phyloP scores from a whole-genome alignment of 2,888 invertebrate species.

The Drosophila tripunctata region DNA sequence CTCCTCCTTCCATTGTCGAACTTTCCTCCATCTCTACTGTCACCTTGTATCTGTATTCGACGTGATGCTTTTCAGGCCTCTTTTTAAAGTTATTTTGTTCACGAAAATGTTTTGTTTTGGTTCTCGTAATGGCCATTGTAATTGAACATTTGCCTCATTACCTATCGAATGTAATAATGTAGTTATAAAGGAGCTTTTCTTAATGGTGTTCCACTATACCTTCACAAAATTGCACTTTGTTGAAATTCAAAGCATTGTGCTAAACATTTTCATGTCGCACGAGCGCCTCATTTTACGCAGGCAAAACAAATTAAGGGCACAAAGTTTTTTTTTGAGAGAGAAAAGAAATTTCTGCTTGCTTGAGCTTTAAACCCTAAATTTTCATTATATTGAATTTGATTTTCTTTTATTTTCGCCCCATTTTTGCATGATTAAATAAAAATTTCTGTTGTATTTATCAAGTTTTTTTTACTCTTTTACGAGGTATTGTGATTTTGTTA shows the following conservation, averaged over 20 bases:
- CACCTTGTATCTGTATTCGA: not conserved
- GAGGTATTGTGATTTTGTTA: too few species aligned
- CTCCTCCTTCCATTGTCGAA: too few species aligned
- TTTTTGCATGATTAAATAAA: not conserved
- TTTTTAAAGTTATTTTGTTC: not conserved
- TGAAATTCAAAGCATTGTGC: constrained; percentile 30
- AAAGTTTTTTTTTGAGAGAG: constrained; percentile 46
- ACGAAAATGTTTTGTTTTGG: constrained; percentile 17
- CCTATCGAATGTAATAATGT: constrained; percentile 36
- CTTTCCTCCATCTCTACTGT: not conserved
- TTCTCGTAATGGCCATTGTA: constrained; percentile 17
- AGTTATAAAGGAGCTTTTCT: constrained; percentile 17
- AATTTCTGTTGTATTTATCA: not conserved
- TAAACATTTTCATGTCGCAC: constrained; percentile 59
- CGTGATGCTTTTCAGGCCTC: not conserved
- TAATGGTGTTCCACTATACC: constrained; percentile 6
- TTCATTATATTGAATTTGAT: constrained; percentile 32
- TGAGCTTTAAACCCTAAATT: constrained; percentile 31
- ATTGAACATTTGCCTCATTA: constrained; percentile 47
- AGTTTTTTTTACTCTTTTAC: too few species aligned
- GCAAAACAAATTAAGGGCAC: constrained; percentile 47
- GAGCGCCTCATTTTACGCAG: constrained; percentile 50
- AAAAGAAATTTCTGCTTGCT: constrained; percentile 38
- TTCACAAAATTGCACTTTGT: constrained; percentile 22
- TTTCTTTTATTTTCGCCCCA: not conserved